Percentiles rank a stretch among this genome's conserved stretches.
These are phyloP conservation scores for Allacma fusca DNA, from an alignment of 2,888 invertebrate species.

Conservation along the genomic window DNA sequence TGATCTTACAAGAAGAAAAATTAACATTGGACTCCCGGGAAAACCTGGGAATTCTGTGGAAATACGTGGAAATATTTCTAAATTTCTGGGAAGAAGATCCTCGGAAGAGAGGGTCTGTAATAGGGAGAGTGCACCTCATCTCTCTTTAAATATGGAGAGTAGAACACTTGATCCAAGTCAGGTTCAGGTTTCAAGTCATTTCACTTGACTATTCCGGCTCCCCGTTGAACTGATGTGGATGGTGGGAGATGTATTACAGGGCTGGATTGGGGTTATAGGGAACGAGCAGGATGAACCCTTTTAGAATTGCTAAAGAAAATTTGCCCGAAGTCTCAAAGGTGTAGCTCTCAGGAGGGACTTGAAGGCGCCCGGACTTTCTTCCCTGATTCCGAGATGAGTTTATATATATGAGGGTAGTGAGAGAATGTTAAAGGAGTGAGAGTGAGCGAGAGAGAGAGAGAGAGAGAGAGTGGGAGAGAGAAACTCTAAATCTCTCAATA, in stretches of 20 bases:
- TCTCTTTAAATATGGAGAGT: too few species aligned
- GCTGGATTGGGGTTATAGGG: not conserved
- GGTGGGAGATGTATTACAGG: not conserved
- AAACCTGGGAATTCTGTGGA: too few species aligned
- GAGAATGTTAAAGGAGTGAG: not conserved
- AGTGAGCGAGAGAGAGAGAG: too few species aligned
- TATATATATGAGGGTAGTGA: not conserved
- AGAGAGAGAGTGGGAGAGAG: conserved; percentile 27
- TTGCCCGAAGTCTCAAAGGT: conserved; percentile 1
- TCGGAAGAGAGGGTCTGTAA: too few species aligned
- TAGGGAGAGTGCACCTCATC: too few species aligned
- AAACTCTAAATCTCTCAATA: conserved; percentile 57
- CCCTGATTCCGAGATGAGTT: not conserved
- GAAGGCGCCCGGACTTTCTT: conserved; percentile 20
- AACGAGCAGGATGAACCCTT: conserved; percentile 6
- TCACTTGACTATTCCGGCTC: too few species aligned
- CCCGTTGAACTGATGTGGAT: not conserved
- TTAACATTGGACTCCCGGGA: too few species aligned
- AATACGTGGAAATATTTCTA: too few species aligned
- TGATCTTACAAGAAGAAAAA: too few species aligned
- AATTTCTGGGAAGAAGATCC: too few species aligned
- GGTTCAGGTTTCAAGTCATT: too few species aligned
- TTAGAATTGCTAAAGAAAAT: conserved; percentile 9
- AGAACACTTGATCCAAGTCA: too few species aligned
- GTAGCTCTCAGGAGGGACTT: conserved; percentile 39